phyloP scores from a whole-genome alignment of 2,113 vertebrate species.

The Micronycteris hirsuta region DNA sequence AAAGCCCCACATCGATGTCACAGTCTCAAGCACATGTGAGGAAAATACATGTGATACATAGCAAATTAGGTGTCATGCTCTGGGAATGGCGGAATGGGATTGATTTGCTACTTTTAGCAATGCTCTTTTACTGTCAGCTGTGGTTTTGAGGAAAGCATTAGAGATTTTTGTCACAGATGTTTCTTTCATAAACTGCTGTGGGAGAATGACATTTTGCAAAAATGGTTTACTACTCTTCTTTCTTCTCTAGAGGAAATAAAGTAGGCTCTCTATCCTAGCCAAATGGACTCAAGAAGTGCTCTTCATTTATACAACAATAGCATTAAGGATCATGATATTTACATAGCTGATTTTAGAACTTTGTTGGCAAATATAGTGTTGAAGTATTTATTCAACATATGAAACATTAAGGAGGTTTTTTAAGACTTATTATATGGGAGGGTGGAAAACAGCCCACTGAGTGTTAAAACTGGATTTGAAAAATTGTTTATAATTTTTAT shows the following conservation, averaged over 20 bases:
- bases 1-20: slow-evolving; percentile 87
- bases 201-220: slow-evolving; percentile 88
- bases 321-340: slow-evolving; percentile 83
- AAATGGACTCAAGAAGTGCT: slow-evolving; percentile 84
- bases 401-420: slow-evolving; percentile 72
- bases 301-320: slow-evolving; percentile 83
- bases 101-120: slow-evolving; percentile 84
- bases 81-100: slow-evolving; percentile 81
- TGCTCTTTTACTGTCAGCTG: slow-evolving; percentile 84
- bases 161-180: slow-evolving; percentile 90
- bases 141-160: slow-evolving; percentile 85
- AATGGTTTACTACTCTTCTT: slow-evolving; percentile 86
- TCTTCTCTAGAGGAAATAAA: slow-evolving; percentile 86
- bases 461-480: slow-evolving; percentile 61
- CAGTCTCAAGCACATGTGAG: slow-evolving; percentile 84
- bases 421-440: slow-evolving; percentile 63
- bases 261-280: slow-evolving; percentile 78
- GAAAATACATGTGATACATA: slow-evolving; percentile 89
- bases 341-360: slow-evolving; percentile 83
- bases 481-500: slow-evolving; percentile 44
- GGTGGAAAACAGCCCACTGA: slow-evolving; percentile 66
- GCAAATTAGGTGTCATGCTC: slow-evolving; percentile 90
- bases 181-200: slow-evolving; percentile 90
- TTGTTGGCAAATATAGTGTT: slow-evolving; percentile 81
- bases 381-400: slow-evolving; percentile 81